Conservation (phyloP, 2,888 invertebrate species). For the Aplocera efformata region DNA sequence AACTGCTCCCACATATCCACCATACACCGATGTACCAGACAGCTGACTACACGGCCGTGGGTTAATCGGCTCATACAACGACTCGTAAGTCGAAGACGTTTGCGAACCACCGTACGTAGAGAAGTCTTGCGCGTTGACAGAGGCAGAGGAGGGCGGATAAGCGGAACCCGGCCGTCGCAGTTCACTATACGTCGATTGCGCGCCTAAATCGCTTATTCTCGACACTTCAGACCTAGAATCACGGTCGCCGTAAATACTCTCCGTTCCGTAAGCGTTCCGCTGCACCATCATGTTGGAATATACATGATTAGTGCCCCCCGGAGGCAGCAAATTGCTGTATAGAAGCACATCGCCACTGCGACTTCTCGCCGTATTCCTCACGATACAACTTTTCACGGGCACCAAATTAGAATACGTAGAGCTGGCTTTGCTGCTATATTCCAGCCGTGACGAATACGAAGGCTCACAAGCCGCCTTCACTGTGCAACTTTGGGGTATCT, state of each 20-base stretch:
- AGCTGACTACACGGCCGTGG: slow-evolving; percentile 81
- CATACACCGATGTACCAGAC: slow-evolving; percentile 81
- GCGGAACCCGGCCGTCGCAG: slow-evolving; percentile 80
- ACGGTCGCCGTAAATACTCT: slow-evolving; percentile 71
- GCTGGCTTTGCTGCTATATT: slow-evolving; percentile 68
- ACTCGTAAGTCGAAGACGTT: slow-evolving; percentile 84
- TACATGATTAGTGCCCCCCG: slow-evolving; percentile 73
- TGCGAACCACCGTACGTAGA: slow-evolving; percentile 80
- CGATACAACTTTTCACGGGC: slow-evolving; percentile 76
- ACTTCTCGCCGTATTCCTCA: slow-evolving; percentile 60
- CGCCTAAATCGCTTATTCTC: slow-evolving; percentile 72
- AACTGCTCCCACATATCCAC: slow-evolving; percentile 84
- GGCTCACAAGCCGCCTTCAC: slow-evolving; percentile 88
- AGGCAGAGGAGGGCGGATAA: slow-evolving; percentile 74
- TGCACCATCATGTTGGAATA: slow-evolving; percentile 72
- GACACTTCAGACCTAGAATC: slow-evolving; percentile 69
- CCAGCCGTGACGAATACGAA: slow-evolving; percentile 87
- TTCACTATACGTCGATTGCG: slow-evolving; percentile 83
- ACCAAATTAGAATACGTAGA: slow-evolving; percentile 75
- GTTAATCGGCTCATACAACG: slow-evolving; percentile 83
- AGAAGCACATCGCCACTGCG: slow-evolving; percentile 70
- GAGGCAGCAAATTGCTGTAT: slow-evolving; percentile 72
- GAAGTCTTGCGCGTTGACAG: slow-evolving; percentile 76
- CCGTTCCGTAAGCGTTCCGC: slow-evolving; percentile 67
- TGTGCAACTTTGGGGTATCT: slow-evolving; percentile 89